Percentiles rank a stretch among this genome's conserved stretches.
phyloP scores from a whole-genome alignment of 2,797 vertebrate genomes.

The Cynopterus sphinx region DNA sequence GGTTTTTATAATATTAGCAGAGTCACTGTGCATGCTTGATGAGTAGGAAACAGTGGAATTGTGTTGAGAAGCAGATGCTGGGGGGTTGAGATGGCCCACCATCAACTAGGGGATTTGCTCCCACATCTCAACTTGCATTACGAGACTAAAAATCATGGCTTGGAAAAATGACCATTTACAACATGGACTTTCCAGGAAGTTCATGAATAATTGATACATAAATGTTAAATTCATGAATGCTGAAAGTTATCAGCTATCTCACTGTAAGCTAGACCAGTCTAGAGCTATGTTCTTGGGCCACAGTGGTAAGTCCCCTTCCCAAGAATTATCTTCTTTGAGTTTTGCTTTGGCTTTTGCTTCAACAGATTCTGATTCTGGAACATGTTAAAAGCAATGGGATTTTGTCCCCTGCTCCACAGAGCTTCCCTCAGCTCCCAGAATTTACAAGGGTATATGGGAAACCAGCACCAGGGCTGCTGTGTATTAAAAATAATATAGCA shows the following conservation, averaged over 20 bases:
- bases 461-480: neutral
- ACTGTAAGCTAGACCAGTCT: neutral
- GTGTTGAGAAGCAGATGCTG: neutral
- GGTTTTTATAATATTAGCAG: neutral
- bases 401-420: neutral
- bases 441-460: neutral
- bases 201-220: conserved; percentile 24
- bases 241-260: neutral
- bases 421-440: neutral
- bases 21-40: neutral
- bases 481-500: neutral
- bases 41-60: neutral
- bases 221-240: conserved; percentile 23
- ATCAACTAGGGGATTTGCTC: neutral
- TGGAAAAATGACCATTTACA: conserved; percentile 9
- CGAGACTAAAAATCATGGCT: neutral
- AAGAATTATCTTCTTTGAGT: neutral
- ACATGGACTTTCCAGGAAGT: conserved; percentile 19
- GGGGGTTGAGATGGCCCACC: neutral
- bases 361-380: neutral
- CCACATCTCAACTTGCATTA: neutral
- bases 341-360: conserved; percentile 8
- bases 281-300: neutral
- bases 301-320: neutral
- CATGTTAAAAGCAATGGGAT: neutral